These are phyloP conservation scores for Macrotis lagotis DNA, from an alignment of 2,113 vertebrate genomes.

Conservation along the genomic window DNA sequence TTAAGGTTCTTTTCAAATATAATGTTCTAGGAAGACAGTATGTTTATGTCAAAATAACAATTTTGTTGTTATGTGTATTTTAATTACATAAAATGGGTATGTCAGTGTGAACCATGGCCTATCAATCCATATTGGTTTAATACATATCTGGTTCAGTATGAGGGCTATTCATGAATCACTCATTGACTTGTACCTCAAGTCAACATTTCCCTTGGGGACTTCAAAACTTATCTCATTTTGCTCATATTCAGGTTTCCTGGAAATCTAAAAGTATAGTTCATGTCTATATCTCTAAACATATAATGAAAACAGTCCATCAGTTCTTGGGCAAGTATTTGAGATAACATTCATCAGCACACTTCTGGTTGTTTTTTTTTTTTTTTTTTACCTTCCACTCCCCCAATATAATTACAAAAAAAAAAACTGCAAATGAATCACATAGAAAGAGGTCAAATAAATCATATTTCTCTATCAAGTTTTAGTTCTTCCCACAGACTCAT, in stretches of 20 bases:
- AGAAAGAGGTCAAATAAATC: too few relatives aligned
- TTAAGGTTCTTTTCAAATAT: neutral
- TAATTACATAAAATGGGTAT: neutral
- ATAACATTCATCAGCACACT: too few relatives aligned
- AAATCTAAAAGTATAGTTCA: too few relatives aligned
- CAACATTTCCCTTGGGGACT: neutral
- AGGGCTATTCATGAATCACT: neutral
- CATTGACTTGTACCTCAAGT: neutral
- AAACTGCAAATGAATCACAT: too few relatives aligned
- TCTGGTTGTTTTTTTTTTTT: too few relatives aligned
- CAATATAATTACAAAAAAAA: too few relatives aligned
- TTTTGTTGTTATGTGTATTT: neutral
- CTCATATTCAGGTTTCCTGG: neutral
- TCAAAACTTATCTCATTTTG: neutral
- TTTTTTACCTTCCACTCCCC: too few relatives aligned
- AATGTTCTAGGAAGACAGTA: neutral
- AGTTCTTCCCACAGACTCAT: neutral
- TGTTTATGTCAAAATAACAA: neutral
- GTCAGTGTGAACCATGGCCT: neutral
- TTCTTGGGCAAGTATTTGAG: too few relatives aligned
- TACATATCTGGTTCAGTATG: neutral
- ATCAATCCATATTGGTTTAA: neutral
- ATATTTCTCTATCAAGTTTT: neutral
- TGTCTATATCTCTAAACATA: too few relatives aligned
- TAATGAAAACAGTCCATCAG: too few relatives aligned